These are phyloP conservation scores for Gambusia yucatana DNA, from an alignment of 2,797 vertebrate species.

Conservation along the genomic window DNA sequence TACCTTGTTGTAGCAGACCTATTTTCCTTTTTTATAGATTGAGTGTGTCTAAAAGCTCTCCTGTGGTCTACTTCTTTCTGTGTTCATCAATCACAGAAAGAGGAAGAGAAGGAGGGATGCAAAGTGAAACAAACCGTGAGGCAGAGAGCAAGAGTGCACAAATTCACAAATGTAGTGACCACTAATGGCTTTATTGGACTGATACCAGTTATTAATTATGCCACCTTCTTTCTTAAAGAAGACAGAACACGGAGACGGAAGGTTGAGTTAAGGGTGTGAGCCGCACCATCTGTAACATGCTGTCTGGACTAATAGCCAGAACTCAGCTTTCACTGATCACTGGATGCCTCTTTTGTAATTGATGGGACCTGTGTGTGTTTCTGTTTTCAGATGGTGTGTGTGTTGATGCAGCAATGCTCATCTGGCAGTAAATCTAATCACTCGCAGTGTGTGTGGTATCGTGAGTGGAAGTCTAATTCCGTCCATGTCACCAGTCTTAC, in stretches of 20 bases:
- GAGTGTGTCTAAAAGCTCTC: slow-evolving; percentile 50
- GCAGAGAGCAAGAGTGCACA: slow-evolving; percentile 27
- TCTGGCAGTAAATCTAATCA: slow-evolving; percentile 57
- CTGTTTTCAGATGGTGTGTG: slow-evolving; percentile 31
- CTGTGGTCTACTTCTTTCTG: slow-evolving; percentile 61
- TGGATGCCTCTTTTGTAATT: slow-evolving; percentile 65
- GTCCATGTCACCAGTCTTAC: slow-evolving; percentile 45
- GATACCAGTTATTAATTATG: slow-evolving; percentile 81
- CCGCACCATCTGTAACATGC: slow-evolving; percentile 68
- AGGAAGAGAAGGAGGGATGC: slow-evolving; percentile 20
- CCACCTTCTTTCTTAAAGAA: slow-evolving; percentile 51
- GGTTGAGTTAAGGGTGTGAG: slow-evolving; percentile 60
- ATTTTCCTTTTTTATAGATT: slow-evolving; percentile 64
- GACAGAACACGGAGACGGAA: slow-evolving; percentile 13
- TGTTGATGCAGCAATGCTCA: slow-evolving; percentile 29
- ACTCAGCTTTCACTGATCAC: slow-evolving; percentile 74
- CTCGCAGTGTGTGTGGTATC: slow-evolving; percentile 56
- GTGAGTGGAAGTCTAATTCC: slow-evolving; percentile 62
- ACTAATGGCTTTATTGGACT: slow-evolving; percentile 83
- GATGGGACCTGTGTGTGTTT: slow-evolving; percentile 46
- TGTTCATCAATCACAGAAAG: slow-evolving; percentile 59
- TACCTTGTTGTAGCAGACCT: slow-evolving; percentile 47
- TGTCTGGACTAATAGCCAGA: slow-evolving; percentile 71
- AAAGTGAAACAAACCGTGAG: slow-evolving; percentile 11
- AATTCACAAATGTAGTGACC: slow-evolving; percentile 57